phyloP scores from a whole-genome alignment of 2,797 vertebrate genomes.

The Uromys caudimaculatus region DNA sequence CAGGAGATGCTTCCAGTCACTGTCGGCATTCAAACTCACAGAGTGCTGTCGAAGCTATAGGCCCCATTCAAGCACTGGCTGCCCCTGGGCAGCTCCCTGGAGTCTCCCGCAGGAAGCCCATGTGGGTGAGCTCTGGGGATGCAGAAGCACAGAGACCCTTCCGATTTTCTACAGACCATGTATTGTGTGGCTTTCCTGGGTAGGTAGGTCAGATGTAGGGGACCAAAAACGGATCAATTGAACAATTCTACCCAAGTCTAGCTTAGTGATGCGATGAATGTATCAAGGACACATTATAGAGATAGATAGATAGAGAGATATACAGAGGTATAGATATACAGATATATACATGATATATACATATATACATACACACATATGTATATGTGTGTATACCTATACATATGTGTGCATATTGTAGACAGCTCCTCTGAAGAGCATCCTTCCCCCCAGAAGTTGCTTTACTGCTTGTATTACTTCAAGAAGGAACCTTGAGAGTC shows the following conservation, averaged over 20 bases:
- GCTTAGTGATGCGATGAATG: background rate
- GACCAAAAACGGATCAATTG: background rate
- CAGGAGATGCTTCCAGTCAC: background rate
- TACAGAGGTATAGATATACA: no score
- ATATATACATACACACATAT: no score
- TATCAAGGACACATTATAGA: background rate
- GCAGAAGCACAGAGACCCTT: background rate
- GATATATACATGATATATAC: no score
- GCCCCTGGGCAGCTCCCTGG: background rate
- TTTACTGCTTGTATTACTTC: background rate
- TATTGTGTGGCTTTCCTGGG: background rate
- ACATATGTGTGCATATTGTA: background rate
- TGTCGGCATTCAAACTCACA: background rate
- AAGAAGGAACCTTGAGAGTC: background rate
- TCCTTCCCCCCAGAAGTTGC: background rate
- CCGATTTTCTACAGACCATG: background rate
- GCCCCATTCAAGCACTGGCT: background rate
- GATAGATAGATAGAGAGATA: no score
- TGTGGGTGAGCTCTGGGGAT: no score
- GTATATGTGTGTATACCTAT: no score
- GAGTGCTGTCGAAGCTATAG: background rate
- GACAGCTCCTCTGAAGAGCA: background rate
- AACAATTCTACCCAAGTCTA: background rate
- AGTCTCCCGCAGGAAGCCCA: background rate
- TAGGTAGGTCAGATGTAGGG: background rate